These are phyloP conservation scores for Pomatostomus ruficeps DNA, from an alignment of 2,113 vertebrate species.

Conservation along the genomic window DNA sequence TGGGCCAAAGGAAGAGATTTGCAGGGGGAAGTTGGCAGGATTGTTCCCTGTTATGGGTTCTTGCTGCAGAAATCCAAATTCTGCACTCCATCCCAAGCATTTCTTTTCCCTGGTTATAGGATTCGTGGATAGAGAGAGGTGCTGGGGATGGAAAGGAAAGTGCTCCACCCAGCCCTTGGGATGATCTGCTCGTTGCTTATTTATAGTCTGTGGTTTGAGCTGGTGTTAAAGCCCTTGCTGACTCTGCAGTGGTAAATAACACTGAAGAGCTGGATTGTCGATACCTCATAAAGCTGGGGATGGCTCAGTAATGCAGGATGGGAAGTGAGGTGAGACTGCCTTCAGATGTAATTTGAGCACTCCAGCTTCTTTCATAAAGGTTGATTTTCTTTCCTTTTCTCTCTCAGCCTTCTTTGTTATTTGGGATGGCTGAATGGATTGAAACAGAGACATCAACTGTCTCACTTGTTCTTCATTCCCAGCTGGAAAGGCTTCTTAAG, in stretches of 20 bases:
- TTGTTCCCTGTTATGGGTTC: neutral
- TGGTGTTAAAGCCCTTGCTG: slow-evolving; percentile 12
- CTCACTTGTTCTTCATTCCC: neutral
- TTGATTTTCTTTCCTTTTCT: neutral
- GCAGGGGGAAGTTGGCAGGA: neutral
- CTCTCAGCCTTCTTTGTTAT: neutral
- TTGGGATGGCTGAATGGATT: neutral
- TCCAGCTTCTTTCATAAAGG: neutral
- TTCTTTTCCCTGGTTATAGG: neutral
- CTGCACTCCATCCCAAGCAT: neutral
- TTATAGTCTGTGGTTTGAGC: slow-evolving; percentile 21
- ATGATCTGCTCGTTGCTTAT: slow-evolving; percentile 10
- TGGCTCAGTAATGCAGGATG: neutral
- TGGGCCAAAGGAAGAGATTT: neutral
- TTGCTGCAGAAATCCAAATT: neutral
- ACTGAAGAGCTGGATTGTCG: neutral
- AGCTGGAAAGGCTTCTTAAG: neutral
- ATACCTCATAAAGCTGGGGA: neutral
- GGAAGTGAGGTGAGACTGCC: neutral
- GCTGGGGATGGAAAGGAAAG: neutral
- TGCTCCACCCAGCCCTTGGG: neutral
- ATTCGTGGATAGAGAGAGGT: neutral
- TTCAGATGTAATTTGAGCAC: neutral
- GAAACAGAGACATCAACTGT: neutral
- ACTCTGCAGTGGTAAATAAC: slow-evolving; percentile 51